Evolutionary conservation across 2,113 vertebrate genomes (phyloP).

Genomic region (Rhynchomys soricoides): DNA sequence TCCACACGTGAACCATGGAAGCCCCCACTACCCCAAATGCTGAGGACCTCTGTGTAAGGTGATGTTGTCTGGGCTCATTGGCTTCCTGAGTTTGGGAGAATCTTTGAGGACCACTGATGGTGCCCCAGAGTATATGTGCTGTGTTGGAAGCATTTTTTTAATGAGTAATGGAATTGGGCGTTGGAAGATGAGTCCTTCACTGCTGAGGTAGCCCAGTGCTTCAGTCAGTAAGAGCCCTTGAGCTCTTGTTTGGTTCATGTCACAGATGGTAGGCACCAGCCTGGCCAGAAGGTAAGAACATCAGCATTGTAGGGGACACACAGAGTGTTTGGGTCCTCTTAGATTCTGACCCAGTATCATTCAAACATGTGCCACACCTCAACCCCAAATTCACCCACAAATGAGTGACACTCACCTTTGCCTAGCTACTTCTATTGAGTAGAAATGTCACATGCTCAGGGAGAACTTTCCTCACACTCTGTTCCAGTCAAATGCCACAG

Average conservation of each 20-base stretch:
- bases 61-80: too few species aligned
- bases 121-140: neutral
- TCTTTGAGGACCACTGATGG: neutral
- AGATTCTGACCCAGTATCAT: neutral
- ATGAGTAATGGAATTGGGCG: neutral
- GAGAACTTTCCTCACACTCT: neutral
- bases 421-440: neutral
- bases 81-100: fast-evolving
- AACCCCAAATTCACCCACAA: neutral
- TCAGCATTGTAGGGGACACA: neutral
- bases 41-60: neutral
- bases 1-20: neutral
- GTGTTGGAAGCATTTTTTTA: neutral
- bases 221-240: neutral
- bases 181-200: neutral
- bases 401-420: neutral
- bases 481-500: neutral
- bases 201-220: neutral
- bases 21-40: neutral
- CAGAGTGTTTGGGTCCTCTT: neutral
- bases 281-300: neutral
- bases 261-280: neutral
- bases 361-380: too few species aligned
- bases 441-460: neutral
- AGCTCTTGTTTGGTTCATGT: neutral